Evolutionary conservation across 2,113 vertebrate genomes (phyloP).

Genomic region (Montifringilla adamsi): DNA sequence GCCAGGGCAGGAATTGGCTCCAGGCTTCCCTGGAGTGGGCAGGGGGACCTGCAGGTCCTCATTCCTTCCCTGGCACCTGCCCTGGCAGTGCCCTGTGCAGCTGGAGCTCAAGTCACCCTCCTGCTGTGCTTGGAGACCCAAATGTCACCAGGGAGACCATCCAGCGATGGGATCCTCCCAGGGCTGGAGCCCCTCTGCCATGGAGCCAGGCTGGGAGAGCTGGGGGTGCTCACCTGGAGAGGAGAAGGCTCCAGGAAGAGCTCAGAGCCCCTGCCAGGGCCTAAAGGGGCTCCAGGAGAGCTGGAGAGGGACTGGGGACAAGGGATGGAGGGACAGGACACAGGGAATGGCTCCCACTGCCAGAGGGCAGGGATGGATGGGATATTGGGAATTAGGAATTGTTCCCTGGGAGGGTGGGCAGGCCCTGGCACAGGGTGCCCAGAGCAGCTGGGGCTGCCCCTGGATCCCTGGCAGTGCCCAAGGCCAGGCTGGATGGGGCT

Average conservation of each 20-base stretch:
- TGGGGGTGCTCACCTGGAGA: background rate
- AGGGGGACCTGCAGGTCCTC: background rate
- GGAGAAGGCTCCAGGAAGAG: background rate
- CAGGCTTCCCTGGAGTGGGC: background rate
- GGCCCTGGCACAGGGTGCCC: background rate
- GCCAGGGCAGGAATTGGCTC: background rate
- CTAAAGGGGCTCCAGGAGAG: background rate
- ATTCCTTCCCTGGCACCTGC: background rate
- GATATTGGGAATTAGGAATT: background rate
- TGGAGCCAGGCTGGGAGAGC: background rate
- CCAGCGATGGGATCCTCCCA: fast-evolving
- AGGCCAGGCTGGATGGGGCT: background rate
- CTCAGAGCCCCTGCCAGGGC: background rate
- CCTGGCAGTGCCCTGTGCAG: background rate
- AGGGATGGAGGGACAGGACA: background rate
- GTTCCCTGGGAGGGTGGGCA: background rate
- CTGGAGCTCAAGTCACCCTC: background rate
- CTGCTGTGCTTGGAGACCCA: background rate
- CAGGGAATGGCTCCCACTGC: background rate
- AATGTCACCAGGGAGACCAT: too few relatives aligned
- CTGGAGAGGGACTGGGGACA: background rate
- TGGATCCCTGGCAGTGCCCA: background rate
- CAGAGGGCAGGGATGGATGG: background rate
- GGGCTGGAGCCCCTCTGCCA: background rate
- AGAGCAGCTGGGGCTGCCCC: background rate